Base-by-base conservation (phyloP, 2,113 vertebrate genomes). In the Saimiri boliviensis region DNA sequence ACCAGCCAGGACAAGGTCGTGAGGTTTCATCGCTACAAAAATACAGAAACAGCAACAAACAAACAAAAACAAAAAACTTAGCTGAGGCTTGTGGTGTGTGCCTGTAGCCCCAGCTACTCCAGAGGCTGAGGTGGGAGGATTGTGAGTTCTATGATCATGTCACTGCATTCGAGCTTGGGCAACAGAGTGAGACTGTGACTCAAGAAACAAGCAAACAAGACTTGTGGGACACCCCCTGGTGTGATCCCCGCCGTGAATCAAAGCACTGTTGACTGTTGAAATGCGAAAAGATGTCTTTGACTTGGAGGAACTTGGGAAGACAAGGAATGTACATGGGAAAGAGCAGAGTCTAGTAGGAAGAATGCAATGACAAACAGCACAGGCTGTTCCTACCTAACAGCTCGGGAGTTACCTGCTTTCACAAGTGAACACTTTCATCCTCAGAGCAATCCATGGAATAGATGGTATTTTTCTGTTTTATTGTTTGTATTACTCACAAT, bases 401-500 rank as follows among this genome's bases (percentile, higher is more conserved):
- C 40, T 83, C 86, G 37, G 4, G 49, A 79, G 21, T 1, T 60
- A 30, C 3, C 0, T 49, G 5, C 35, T 84, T 74, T 87, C 35
- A 9, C 42, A 1, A 73, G 37, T 79, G 32, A 92, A 66, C 7
- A 3, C 2, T 42, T 52, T 30, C n/a, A 40, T 58, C 25, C 5
- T 86, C 37, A 73, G 30, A 86, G 49, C 35, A 63, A 70, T 4
- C 12, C 6, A 76, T 40, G 17, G 13, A 20, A 1, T 14, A 20
- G 6, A 16, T 23, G 70, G 49, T 35, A 32, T n/a, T 58, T 92
- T 89, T 86, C 74, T 71, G 23, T 84, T n/a, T 94, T 66, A 70
- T 66, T 82, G 56, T 90, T 88, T 82, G 27, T 80, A 19, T 76
- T 60, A 32, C n/a, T 21, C 45, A 58, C 86, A 79, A 80, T n/a